phyloP scores from a whole-genome alignment of 2,113 vertebrate genomes.

The Microtus richardsoni region DNA sequence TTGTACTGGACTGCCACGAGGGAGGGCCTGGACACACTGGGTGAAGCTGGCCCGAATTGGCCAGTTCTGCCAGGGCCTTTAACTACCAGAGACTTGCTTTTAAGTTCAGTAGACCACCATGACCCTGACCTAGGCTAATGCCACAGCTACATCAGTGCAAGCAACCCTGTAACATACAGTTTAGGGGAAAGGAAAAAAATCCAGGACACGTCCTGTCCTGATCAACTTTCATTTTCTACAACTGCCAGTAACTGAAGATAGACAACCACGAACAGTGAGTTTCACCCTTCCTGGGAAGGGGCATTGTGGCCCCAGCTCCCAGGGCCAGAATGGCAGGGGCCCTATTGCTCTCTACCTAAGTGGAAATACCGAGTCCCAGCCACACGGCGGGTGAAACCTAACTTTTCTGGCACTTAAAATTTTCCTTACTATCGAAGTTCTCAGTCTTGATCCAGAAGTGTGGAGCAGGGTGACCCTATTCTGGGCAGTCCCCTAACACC shows the following conservation, averaged over 20 bases:
- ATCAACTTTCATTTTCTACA: slow-evolving; percentile 78
- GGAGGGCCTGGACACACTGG: neutral
- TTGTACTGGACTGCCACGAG: slow-evolving; percentile 60
- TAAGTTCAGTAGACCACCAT: neutral
- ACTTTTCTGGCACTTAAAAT: neutral
- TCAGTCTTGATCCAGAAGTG: neutral
- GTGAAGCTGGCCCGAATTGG: neutral
- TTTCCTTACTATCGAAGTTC: neutral
- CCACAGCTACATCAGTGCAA: neutral
- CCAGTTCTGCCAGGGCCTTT: neutral
- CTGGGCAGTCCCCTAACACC: neutral
- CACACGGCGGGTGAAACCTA: accelerated
- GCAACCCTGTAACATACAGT: neutral
- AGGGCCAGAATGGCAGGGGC: neutral
- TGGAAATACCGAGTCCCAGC: neutral
- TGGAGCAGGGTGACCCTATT: neutral
- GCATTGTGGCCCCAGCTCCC: neutral
- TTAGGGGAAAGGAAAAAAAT: neutral
- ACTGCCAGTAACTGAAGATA: neutral
- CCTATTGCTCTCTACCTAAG: neutral
- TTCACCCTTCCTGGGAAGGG: neutral
- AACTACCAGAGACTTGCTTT: neutral
- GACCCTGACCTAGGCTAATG: slow-evolving; percentile 15
- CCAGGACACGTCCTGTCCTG: neutral
- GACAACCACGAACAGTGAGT: neutral